Evolutionary conservation across 2,113 vertebrate genomes (phyloP).

Genomic region (Siniperca chuatsi): DNA sequence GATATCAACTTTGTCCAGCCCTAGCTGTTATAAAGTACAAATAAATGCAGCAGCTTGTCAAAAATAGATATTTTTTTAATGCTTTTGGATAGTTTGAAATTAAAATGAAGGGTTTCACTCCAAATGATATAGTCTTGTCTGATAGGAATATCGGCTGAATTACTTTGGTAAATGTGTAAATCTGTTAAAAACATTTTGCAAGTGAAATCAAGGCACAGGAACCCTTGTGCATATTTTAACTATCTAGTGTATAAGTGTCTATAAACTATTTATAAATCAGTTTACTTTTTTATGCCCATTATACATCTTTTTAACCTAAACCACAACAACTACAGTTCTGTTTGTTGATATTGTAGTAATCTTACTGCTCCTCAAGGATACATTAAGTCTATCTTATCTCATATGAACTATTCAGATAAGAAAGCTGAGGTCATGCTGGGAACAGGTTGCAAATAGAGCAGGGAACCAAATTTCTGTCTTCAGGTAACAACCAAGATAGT

Average conservation of each 20-base stretch:
- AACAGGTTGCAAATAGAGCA: not conserved
- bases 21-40: not conserved
- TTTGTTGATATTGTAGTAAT: not conserved
- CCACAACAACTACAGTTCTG: not conserved
- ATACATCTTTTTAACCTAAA: not conserved
- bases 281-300: not conserved
- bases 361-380: not conserved
- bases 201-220: not conserved
- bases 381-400: not conserved
- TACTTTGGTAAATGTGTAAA: not conserved
- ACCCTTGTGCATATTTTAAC: not conserved
- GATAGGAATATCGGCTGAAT: not conserved
- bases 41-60: not conserved
- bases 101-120: not conserved
- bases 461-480: not conserved
- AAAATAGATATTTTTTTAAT: not conserved
- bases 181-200: not conserved
- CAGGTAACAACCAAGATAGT: not conserved
- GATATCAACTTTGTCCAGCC: not conserved
- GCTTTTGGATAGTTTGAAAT: not conserved
- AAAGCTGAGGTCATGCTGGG: not conserved
- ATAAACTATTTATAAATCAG: not conserved
- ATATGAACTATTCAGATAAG: conserved; percentile 10
- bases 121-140: not conserved
- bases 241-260: not conserved